Percentiles rank a stretch among this genome's conserved stretches.
phyloP scores from a whole-genome alignment of 2,888 invertebrate species.

The Caenorhabditis angaria region DNA sequence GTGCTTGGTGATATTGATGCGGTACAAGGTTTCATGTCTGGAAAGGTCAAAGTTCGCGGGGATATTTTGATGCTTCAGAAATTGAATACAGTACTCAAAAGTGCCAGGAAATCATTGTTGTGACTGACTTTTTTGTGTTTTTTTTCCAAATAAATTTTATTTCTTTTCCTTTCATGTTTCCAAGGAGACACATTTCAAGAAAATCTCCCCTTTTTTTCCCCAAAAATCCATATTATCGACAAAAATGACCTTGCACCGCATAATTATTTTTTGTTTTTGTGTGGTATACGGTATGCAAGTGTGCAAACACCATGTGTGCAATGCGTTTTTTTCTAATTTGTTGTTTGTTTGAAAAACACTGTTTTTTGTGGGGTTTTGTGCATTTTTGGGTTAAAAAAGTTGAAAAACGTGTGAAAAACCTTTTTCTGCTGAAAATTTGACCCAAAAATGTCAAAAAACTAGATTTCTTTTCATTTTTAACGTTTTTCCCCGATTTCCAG shows the following conservation, averaged over 20 bases:
- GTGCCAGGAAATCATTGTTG: constrained; percentile 12
- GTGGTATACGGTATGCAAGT: background rate
- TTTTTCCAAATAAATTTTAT: background rate
- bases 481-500: too few relatives aligned
- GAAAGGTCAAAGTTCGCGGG: constrained; percentile 19
- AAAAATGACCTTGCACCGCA: too few relatives aligned
- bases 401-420: background rate
- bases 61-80: constrained; percentile 29
- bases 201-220: too few relatives aligned
- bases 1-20: constrained; percentile 19
- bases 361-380: too few relatives aligned
- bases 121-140: too few relatives aligned
- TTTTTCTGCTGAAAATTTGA: background rate
- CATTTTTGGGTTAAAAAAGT: background rate
- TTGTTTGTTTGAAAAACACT: too few relatives aligned
- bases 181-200: too few relatives aligned
- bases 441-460: background rate
- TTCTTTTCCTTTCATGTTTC: too few relatives aligned
- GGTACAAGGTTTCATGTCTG: constrained; percentile 21
- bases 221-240: too few relatives aligned
- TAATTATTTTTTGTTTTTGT: background rate
- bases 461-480: background rate
- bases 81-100: constrained; percentile 17
- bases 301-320: constrained; percentile 1
- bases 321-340: constrained; percentile 11